Conservation (phyloP, 2,797 vertebrate genomes). For the Neopelma chrysocephalum region DNA sequence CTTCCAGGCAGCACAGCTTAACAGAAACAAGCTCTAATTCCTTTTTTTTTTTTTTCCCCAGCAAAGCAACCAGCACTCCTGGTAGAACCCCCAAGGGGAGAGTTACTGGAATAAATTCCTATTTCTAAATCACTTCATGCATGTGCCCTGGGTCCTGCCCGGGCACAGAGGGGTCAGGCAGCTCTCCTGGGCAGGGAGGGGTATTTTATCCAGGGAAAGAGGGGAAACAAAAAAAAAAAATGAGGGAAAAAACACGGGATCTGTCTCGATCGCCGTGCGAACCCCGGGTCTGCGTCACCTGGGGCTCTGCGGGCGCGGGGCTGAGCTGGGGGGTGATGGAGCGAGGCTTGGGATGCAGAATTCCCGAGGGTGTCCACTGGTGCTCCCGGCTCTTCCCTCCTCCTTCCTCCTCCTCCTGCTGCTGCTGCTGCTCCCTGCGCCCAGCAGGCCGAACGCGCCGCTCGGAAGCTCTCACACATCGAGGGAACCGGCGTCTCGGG, state of each 20-base stretch:
- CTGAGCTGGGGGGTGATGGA: background rate
- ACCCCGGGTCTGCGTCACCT: background rate
- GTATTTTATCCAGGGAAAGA: background rate
- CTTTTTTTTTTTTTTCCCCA: background rate
- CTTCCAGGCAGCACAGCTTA: background rate
- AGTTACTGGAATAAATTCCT: background rate
- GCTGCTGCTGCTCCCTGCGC: background rate
- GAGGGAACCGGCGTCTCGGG: background rate
- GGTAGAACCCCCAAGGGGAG: background rate
- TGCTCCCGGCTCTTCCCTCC: background rate
- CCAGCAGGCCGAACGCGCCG: background rate
- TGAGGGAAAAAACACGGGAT: fast-evolving
- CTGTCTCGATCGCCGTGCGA: fast-evolving
- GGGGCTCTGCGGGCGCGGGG: background rate
- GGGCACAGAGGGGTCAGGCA: background rate
- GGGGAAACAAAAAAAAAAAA: too few relatives aligned
- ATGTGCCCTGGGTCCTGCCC: background rate
- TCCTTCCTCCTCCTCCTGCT: background rate
- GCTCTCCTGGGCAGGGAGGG: background rate
- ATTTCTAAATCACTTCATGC: background rate
- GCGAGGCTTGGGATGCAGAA: background rate
- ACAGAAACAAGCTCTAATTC: background rate
- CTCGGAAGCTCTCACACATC: background rate
- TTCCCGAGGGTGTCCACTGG: background rate
- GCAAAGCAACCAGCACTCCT: background rate